Conservation (phyloP, 2,888 invertebrate genomes). For the Drosophila paranaensis region DNA sequence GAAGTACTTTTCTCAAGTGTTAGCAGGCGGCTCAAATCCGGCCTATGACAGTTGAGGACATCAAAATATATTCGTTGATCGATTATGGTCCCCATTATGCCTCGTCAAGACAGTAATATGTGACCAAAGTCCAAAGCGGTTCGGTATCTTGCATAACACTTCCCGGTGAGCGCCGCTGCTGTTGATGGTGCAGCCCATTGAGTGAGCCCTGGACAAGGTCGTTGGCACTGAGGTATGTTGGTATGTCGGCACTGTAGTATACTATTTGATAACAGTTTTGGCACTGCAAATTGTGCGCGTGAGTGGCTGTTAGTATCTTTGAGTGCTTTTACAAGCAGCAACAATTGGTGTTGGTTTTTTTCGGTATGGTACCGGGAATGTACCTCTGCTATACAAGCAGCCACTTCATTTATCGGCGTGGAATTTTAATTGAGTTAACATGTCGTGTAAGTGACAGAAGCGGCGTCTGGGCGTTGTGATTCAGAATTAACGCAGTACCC, state of each 20-base stretch:
- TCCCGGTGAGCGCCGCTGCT: background rate
- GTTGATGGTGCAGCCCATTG: constrained; percentile 11
- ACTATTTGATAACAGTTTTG: constrained; percentile 60
- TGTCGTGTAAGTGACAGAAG: constrained; percentile 49
- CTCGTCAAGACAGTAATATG: constrained; percentile 51
- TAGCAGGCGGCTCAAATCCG: constrained; percentile 20
- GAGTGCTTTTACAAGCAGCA: constrained; percentile 56
- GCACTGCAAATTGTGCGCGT: constrained; percentile 53
- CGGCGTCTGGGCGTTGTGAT: constrained; percentile 36
- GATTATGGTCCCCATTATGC: constrained; percentile 29
- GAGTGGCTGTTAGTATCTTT: constrained; percentile 34
- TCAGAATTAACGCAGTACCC: constrained; percentile 28
- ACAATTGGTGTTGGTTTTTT: constrained; percentile 22
- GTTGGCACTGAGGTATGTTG: constrained; percentile 45
- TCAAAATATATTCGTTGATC: constrained; percentile 43
- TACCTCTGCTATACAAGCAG: constrained; percentile 36
- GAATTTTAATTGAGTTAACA: constrained; percentile 70
- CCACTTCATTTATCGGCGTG: constrained; percentile 65
- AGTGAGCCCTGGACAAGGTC: constrained; percentile 53
- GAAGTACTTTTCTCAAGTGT: constrained; percentile 24
- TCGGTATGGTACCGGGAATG: constrained; percentile 33
- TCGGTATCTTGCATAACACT: constrained; percentile 39
- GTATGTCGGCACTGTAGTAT: constrained; percentile 4
- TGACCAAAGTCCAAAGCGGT: constrained; percentile 38
- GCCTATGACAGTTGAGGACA: constrained; percentile 27